Evolutionary conservation across 2,113 vertebrate genomes (phyloP), one percentile per base, ranked within the genome.

Genomic region (Lophius piscatorius): DNA sequence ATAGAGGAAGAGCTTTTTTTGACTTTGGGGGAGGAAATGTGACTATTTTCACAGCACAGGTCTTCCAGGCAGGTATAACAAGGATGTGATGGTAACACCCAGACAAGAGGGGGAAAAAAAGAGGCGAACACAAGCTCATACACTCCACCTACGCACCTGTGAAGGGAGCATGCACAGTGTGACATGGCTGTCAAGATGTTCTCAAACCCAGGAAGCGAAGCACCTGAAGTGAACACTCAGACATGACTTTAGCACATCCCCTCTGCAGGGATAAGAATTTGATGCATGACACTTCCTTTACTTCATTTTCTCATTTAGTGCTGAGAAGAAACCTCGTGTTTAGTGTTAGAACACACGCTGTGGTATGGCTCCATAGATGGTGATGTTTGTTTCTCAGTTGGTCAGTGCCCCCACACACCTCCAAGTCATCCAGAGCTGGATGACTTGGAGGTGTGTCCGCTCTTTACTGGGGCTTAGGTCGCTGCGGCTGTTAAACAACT

Each of bases 1-100:
- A 21, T 52, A 57, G 46, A 76, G 78, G 80, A 73, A 63, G 70
- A 73, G 59, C 24, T 66, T 62, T 72, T 78, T 65, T 31, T 5
- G 74, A 69, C 22, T 65, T 20, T 1, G 9, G 23, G 28, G 35
- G 48, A 18, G 24, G 36, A 13, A 9, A 29, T 45, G 9, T 62
- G 36, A 63, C 50, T 76, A 28, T 69, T 64, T 45, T 61, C 17
- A 65, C 51, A 50, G 58, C 64, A 44, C 11, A 26, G 56, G 55
- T 52, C 65, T 78, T 54, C 33, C 14, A 55, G 74, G 63, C 31
- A 29, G 28, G 47, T 39, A 58, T 48, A 63, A 56, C 56, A 69
- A 63, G 31, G 23, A 13, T n/a, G 31, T 34, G 42, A 14, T 7
- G 4, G 23, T 33, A 31, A 41, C 48, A 47, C 14, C 22, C 35